Evolutionary conservation across 2,888 invertebrate genomes (phyloP).

Genomic region (Amitus sp.): DNA sequence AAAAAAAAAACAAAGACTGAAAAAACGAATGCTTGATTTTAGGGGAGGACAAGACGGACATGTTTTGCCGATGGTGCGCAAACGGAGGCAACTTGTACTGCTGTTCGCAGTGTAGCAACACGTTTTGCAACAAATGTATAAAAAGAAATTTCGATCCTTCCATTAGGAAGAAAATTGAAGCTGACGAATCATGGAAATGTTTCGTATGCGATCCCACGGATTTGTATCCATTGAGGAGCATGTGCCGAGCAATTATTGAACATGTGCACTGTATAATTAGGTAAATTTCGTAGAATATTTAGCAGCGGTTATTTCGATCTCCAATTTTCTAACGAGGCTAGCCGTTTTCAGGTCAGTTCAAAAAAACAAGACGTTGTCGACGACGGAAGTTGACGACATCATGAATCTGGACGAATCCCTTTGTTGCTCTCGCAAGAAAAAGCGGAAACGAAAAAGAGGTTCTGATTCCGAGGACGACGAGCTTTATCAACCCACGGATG

Average conservation of each 20-base stretch:
- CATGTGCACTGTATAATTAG: conserved; percentile 65
- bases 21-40: conserved; percentile 26
- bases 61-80: conserved; percentile 87
- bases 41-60: conserved; percentile 82
- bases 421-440: conserved; percentile 57
- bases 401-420: conserved; percentile 58
- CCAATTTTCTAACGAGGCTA: neutral
- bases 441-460: conserved; percentile 51
- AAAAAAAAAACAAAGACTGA: neutral
- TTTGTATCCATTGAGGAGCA: conserved; percentile 74
- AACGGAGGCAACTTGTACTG: conserved; percentile 83
- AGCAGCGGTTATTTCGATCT: no score
- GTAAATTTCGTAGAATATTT: conserved; percentile 38
- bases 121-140: conserved; percentile 76
- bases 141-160: conserved; percentile 75
- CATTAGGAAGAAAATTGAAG: conserved; percentile 77
- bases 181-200: conserved; percentile 83
- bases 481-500: conserved; percentile 38
- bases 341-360: conserved; percentile 51
- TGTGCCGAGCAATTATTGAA: conserved; percentile 77
- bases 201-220: conserved; percentile 78
- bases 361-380: conserved; percentile 45
- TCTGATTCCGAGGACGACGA: conserved; percentile 56
- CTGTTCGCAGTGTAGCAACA: conserved; percentile 74
- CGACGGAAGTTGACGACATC: conserved; percentile 51